Evolutionary conservation across 2,113 vertebrate genomes (phyloP).

Genomic region (Halcyon senegalensis): DNA sequence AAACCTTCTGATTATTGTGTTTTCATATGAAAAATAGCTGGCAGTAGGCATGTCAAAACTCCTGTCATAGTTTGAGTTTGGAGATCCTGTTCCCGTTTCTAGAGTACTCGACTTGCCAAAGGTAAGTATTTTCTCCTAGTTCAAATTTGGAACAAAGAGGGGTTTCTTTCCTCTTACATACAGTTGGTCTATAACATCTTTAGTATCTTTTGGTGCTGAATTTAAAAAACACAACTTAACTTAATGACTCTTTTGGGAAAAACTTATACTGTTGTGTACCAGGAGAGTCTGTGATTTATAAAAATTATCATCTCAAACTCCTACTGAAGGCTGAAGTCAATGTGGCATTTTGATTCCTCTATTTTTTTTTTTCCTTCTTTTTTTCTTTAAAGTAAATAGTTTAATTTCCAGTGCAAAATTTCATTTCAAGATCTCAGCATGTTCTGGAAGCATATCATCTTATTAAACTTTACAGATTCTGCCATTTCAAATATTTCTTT

Average conservation of each 20-base stretch:
- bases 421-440: background rate
- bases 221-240: background rate
- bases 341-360: background rate
- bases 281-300: background rate
- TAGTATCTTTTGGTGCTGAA: background rate
- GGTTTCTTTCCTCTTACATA: background rate
- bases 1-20: background rate
- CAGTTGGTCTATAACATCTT: background rate
- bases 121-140: background rate
- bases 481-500: slow-evolving; percentile 1
- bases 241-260: background rate
- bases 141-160: background rate
- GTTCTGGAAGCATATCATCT: background rate
- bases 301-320: background rate
- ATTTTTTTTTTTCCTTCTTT: background rate
- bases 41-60: background rate
- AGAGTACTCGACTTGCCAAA: background rate
- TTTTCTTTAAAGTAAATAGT: background rate
- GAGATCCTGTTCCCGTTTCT: background rate
- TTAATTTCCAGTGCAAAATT: background rate
- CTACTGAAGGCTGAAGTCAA: background rate
- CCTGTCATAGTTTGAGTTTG: background rate
- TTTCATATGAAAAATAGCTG: slow-evolving; percentile 16
- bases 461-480: background rate
- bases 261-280: background rate